These are phyloP conservation scores for Magallana nippona DNA, from an alignment of 2,888 invertebrate species.

Conservation along the genomic window DNA sequence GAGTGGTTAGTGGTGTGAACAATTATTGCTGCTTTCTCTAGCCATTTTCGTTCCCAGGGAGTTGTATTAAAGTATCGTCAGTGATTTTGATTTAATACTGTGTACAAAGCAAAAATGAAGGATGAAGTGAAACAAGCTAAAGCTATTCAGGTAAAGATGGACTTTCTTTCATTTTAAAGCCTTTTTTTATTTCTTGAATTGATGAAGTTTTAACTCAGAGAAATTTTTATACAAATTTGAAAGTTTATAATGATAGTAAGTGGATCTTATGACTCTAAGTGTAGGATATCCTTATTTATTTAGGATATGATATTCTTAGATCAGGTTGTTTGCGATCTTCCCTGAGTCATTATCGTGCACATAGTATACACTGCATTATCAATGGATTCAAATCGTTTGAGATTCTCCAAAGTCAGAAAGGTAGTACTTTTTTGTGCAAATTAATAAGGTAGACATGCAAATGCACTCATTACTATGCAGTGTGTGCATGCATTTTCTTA, in stretches of 20 bases:
- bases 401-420: background rate
- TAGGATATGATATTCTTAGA: background rate
- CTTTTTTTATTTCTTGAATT: background rate
- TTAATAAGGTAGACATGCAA: background rate
- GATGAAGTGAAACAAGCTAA: background rate
- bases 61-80: too few relatives aligned
- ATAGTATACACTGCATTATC: too few relatives aligned
- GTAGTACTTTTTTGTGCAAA: background rate
- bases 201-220: background rate
- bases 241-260: too few relatives aligned
- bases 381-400: too few relatives aligned
- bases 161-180: background rate
- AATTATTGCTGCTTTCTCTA: background rate
- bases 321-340: background rate
- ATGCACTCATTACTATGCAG: too few relatives aligned
- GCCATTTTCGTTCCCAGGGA: background rate
- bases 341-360: background rate
- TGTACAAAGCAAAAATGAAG: background rate
- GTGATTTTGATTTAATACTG: too few relatives aligned
- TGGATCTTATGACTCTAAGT: background rate
- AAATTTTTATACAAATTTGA: background rate
- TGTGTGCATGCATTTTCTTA: too few relatives aligned
- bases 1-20: background rate
- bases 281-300: constrained; percentile 14
- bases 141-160: constrained; percentile 24